A percentile compares a stretch with the other conserved stretches of the same genome.
Conservation (phyloP, 2,888 invertebrate species). For the Prosopocoilus inquinatus region DNA sequence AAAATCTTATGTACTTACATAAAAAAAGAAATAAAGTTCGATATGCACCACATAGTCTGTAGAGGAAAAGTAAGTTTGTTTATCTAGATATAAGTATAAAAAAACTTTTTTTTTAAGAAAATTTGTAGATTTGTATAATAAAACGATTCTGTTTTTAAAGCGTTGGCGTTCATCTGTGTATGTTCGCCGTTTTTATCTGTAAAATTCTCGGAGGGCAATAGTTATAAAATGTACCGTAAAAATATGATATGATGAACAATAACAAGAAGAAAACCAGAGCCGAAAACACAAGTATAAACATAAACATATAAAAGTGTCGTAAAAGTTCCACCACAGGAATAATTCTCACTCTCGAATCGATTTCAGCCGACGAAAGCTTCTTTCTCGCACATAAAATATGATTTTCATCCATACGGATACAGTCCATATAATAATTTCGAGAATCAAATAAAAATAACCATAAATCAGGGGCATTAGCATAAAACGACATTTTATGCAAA, state of each 20-base stretch:
- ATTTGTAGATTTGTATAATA: too few relatives aligned
- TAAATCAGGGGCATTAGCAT: conserved; percentile 52
- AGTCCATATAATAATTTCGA: conserved; percentile 54
- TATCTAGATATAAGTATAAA: too few relatives aligned
- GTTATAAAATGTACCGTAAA: too few relatives aligned
- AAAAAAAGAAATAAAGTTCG: too few relatives aligned
- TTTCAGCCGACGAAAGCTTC: conserved; percentile 39
- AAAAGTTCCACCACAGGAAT: conserved; percentile 41
- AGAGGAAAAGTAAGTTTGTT: too few relatives aligned
- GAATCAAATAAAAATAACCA: conserved; percentile 55
- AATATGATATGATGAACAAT: conserved; percentile 2
- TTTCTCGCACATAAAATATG: conserved; percentile 49
- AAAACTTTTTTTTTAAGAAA: too few relatives aligned
- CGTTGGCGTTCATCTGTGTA: too few relatives aligned
- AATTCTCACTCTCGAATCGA: conserved; percentile 46
- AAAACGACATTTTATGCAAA: conserved; percentile 51
- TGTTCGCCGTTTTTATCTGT: too few relatives aligned
- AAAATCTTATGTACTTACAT: too few relatives aligned
- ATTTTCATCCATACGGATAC: conserved; percentile 55
- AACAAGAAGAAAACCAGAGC: conserved; percentile 11
- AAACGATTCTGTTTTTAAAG: too few relatives aligned
- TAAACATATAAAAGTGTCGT: conserved; percentile 43
- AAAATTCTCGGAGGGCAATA: too few relatives aligned
- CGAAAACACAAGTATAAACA: conserved; percentile 25
- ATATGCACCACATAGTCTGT: too few relatives aligned